phyloP scores from a whole-genome alignment of 1,140 invertebrate genomes.

The Cylas formicarius region DNA sequence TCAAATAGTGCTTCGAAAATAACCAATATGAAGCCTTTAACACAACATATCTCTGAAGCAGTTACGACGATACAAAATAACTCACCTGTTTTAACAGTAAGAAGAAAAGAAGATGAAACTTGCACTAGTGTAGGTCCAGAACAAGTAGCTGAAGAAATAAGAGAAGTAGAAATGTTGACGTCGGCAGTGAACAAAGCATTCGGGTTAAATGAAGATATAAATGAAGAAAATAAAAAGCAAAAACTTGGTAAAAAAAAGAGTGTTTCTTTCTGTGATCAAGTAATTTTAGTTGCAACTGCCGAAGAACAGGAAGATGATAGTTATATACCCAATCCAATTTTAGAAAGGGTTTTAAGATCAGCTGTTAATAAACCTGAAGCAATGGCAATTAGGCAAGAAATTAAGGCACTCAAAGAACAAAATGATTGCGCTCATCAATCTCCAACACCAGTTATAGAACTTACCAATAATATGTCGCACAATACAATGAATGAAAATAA shows the following conservation, averaged over 20 bases:
- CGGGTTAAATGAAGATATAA: constrained; percentile 3
- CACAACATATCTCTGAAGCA: not conserved
- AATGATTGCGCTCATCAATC: constrained; percentile 7
- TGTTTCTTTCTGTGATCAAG: constrained; percentile 89
- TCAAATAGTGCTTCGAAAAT: not conserved
- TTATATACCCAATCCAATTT: constrained; percentile 84
- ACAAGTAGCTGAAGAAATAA: constrained; percentile 46
- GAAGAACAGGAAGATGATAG: constrained; percentile 85
- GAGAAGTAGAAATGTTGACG: constrained; percentile 49
- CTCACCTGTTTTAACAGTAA: not conserved
- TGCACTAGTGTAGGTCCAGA: constrained; percentile 27
- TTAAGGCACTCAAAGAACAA: constrained; percentile 45
- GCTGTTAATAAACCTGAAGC: constrained; percentile 68
- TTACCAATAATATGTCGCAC: too few species aligned
- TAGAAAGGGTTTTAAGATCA: constrained; percentile 76
- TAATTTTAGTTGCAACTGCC: constrained; percentile 82
- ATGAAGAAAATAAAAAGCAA: constrained; percentile 15
- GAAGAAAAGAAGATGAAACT: too few species aligned
- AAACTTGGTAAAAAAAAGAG: constrained; percentile 77
- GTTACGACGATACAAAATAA: not conserved
- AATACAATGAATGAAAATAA: too few species aligned
- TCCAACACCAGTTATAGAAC: not conserved
- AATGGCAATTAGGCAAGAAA: constrained; percentile 47
- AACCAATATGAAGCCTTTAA: constrained; percentile 12
- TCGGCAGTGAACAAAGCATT: constrained; percentile 46